Evolutionary conservation across 2,113 vertebrate genomes (phyloP).

Genomic region (human): DNA sequence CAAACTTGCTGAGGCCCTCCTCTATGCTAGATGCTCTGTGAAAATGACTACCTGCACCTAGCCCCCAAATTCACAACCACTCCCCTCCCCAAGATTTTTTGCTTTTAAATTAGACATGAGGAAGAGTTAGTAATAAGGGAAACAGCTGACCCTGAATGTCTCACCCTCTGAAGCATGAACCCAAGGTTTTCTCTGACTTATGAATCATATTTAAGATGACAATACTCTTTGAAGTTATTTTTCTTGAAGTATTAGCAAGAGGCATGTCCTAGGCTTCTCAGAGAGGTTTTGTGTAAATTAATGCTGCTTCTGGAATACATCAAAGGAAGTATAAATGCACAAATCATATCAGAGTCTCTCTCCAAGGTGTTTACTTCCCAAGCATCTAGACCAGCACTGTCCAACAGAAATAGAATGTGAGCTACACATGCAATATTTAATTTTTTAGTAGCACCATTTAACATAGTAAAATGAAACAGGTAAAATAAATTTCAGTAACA

Average conservation of each 20-base stretch:
- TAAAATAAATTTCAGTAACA: not conserved
- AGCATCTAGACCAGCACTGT: not conserved
- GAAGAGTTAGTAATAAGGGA: not conserved
- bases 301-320: conserved; percentile 34
- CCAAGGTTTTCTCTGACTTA: not conserved
- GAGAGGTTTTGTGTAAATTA: conserved; percentile 20
- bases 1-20: not conserved
- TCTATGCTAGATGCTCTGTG: not conserved
- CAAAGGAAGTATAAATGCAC: conserved; percentile 36
- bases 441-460: not conserved
- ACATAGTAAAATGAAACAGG: not conserved
- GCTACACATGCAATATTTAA: not conserved
- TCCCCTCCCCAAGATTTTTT: not conserved
- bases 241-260: conserved; percentile 44
- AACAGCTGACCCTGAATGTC: conserved; percentile 20
- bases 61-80: not conserved
- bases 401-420: not conserved
- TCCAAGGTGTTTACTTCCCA: not conserved
- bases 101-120: not conserved
- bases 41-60: not conserved
- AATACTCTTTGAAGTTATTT: conserved; percentile 53
- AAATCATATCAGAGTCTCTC: not conserved
- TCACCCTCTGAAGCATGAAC: not conserved
- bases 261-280: conserved; percentile 14
- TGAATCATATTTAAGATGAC: conserved; percentile 25